phyloP scores from a whole-genome alignment of 2,113 vertebrate genomes.

The Corvus cornix region DNA sequence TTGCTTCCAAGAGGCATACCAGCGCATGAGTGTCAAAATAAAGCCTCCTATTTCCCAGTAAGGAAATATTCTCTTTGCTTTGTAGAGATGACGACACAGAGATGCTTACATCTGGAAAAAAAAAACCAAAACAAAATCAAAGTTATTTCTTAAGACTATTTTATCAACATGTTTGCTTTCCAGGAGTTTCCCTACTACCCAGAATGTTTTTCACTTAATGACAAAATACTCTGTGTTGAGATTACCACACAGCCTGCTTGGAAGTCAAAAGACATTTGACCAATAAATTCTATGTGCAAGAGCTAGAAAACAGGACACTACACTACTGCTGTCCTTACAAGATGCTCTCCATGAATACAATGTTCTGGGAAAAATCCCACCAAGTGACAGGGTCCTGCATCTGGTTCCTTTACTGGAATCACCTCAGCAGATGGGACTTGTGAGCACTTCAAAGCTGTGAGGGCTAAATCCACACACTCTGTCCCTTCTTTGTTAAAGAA shows the following conservation, averaged over 20 bases:
- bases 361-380: background rate
- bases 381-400: background rate
- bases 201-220: background rate
- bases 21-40: constrained; percentile 92
- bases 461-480: background rate
- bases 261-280: background rate
- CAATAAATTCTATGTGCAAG: background rate
- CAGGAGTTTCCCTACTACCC: background rate
- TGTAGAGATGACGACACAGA: constrained; percentile 62
- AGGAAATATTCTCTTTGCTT: constrained; percentile 63
- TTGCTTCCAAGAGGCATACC: constrained; percentile 87
- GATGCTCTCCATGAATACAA: background rate
- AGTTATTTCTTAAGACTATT: background rate
- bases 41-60: constrained; percentile 73
- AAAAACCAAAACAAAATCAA: background rate
- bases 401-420: accelerated
- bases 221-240: background rate
- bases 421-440: background rate
- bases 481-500: background rate
- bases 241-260: background rate
- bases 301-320: background rate
- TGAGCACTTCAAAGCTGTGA: background rate
- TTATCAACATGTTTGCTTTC: background rate
- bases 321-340: accelerated
- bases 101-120: constrained; percentile 72